A percentile compares a stretch with the other conserved stretches of the same genome.
Conservation (phyloP, 2,888 invertebrate species). For the Embidobia sp. region DNA sequence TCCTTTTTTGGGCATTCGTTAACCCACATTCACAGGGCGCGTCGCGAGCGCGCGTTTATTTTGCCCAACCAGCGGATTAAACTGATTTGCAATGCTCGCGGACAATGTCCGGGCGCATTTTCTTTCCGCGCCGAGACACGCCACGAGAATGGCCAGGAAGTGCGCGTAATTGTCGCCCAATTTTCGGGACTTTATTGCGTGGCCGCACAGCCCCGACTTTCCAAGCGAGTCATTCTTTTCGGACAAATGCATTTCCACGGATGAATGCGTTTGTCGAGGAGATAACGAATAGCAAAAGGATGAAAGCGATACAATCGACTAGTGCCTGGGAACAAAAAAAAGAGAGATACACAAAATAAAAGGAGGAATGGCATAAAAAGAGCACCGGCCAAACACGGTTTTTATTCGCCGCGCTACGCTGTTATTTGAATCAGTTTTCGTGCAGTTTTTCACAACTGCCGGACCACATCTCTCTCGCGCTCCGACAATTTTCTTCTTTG, state of each 20-base stretch:
- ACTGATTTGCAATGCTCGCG: constrained; percentile 37
- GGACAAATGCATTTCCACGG: constrained; percentile 55
- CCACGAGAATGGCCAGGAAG: neutral
- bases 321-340: constrained; percentile 34
- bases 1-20: constrained; percentile 40
- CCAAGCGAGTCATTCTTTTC: constrained; percentile 47
- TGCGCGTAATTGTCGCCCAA: constrained; percentile 30
- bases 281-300: constrained; percentile 60
- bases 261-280: constrained; percentile 55
- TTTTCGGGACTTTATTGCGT: constrained; percentile 22
- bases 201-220: constrained; percentile 33
- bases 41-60: constrained; percentile 13
- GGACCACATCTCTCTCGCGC: neutral
- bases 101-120: constrained; percentile 19
- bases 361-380: constrained; percentile 19
- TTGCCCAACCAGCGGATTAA: constrained; percentile 29
- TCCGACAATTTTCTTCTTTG: neutral
- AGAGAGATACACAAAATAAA: constrained; percentile 5
- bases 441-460: constrained; percentile 29
- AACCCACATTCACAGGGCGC: constrained; percentile 25
- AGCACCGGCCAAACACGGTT: constrained; percentile 24
- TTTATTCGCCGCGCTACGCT: constrained; percentile 34
- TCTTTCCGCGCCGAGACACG: constrained; percentile 16
- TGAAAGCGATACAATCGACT: constrained; percentile 60
- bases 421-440: constrained; percentile 56